These are phyloP conservation scores for Muricea muricata DNA, from an alignment of 92 coral and sea anemone species.

Conservation along the genomic window DNA sequence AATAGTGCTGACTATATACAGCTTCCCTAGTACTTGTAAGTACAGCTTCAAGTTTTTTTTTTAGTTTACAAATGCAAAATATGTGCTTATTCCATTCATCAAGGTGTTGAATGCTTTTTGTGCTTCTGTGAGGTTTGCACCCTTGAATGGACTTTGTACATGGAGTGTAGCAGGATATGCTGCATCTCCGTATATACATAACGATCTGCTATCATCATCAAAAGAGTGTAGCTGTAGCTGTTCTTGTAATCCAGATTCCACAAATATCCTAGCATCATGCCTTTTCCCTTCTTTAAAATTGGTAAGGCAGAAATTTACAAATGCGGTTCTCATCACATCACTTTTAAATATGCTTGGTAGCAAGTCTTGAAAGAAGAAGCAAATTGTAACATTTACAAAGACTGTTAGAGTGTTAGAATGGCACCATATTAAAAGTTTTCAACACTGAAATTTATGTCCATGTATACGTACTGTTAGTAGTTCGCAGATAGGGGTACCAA, in stretches of 20 bases:
- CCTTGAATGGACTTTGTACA: conserved; percentile 61
- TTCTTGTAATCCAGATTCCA: conserved; percentile 47
- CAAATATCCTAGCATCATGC: conserved; percentile 65
- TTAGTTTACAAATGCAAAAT: conserved; percentile 59
- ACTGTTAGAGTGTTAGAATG: neutral
- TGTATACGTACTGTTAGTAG: conserved; percentile 29
- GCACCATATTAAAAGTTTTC: neutral
- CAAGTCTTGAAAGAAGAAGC: conserved; percentile 15
- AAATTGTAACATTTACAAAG: conserved; percentile 12
- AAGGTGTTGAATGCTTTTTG: conserved; percentile 59
- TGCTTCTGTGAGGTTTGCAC: conserved; percentile 59
- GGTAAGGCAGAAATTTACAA: neutral
- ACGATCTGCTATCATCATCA: conserved; percentile 47
- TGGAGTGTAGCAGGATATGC: conserved; percentile 62
- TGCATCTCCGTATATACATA: conserved; percentile 62
- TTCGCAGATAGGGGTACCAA: no score
- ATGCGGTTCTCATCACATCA: no score
- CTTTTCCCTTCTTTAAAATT: conserved; percentile 60
- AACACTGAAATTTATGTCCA: conserved; percentile 45
- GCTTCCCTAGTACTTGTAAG: conserved; percentile 56
- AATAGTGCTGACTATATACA: conserved; percentile 56
- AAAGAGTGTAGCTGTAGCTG: conserved; percentile 45
- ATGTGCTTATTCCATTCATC: conserved; percentile 4
- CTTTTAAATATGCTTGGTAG: neutral
- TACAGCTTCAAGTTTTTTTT: conserved; percentile 64